Evolutionary conservation across 2,888 invertebrate genomes (phyloP), one percentile per base, ranked within the genome.

Genomic region (Epinotia ramella): DNA sequence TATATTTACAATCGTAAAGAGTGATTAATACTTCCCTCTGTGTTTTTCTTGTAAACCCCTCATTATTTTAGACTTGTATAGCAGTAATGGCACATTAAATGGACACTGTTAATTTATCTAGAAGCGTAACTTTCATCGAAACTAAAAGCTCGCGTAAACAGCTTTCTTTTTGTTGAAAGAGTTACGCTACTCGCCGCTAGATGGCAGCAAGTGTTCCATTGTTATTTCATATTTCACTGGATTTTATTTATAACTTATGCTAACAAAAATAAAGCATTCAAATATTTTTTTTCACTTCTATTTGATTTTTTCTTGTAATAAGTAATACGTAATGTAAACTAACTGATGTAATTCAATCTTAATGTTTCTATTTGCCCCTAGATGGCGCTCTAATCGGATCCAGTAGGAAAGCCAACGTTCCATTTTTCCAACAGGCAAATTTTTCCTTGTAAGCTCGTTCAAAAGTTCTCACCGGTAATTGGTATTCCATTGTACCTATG

Each of bases 141-240:
- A 60, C 13, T n/a, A 16, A 69, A 75, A 75, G 69, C 65, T 74
- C 69, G 18, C 59, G n/a, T 24, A 12, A 40, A 12, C 16, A 78
- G 77, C 70, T 60, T 77, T 69, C 11, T 66, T 76, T 71, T 69
- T 73, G 53, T 69, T 66, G 44, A 65, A 16, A 44, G 79, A 80
- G 80, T 86, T 77, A 20, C 0, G 77, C 87, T 87, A 88, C 80
- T 86, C 79, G 77, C 66, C 83, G 73, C 53, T 79, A 87, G 89
- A 82, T 87, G 84, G 82, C 86, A 80, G 24, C 72, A n/a, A 3
- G 6, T 13, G 24, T 16, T 33, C 13, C 18, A 40, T 7, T 56
- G 13, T 28, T 28, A 28, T 28, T 28, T 28, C 24, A 3, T 28
- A 28, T 28, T 44, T 2, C 12, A 44, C 12, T n/a, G n/a, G n/a